Conservation (phyloP, 2,888 invertebrate species). For the Eristalinus aeneus region DNA sequence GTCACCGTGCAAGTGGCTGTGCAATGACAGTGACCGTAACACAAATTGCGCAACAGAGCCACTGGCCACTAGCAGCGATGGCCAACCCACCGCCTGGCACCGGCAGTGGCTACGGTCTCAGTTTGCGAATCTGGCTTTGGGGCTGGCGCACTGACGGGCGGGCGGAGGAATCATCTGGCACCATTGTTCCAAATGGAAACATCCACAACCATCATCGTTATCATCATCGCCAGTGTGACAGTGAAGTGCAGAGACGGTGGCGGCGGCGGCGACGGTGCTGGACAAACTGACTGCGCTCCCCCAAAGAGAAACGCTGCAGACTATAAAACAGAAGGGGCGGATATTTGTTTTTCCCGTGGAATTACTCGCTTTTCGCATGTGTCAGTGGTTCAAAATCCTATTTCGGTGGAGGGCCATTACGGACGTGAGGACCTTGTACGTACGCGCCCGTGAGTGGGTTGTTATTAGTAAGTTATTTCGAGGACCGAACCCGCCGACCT, state of each 20-base stretch:
- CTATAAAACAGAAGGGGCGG: conserved; percentile 9
- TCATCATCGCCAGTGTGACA: background rate
- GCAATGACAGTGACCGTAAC: conserved; percentile 25
- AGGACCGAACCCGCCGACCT: background rate
- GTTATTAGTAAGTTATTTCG: conserved; percentile 47
- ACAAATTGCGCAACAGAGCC: conserved; percentile 43
- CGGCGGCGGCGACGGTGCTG: conserved; percentile 2
- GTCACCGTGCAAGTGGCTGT: conserved; percentile 5
- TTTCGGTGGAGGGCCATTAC: conserved; percentile 32
- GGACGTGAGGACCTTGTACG: conserved; percentile 15
- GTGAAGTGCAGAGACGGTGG: conserved; percentile 10
- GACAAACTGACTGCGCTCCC: background rate
- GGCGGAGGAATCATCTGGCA: conserved; percentile 50
- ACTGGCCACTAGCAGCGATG: conserved; percentile 1
- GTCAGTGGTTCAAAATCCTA: conserved; percentile 40
- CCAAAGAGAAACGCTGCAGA: background rate
- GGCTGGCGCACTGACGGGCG: background rate
- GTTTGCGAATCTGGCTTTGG: conserved; percentile 1
- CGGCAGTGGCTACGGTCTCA: background rate
- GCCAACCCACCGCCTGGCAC: background rate
- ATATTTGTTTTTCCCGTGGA: conserved; percentile 49
- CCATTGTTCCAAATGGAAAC: conserved; percentile 46
- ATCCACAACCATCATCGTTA: conserved; percentile 40
- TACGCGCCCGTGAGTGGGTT: conserved; percentile 54
- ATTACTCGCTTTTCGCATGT: conserved; percentile 25